Evolutionary conservation across 2,888 invertebrate species (phyloP).

Genomic region (Ophraella communa): DNA sequence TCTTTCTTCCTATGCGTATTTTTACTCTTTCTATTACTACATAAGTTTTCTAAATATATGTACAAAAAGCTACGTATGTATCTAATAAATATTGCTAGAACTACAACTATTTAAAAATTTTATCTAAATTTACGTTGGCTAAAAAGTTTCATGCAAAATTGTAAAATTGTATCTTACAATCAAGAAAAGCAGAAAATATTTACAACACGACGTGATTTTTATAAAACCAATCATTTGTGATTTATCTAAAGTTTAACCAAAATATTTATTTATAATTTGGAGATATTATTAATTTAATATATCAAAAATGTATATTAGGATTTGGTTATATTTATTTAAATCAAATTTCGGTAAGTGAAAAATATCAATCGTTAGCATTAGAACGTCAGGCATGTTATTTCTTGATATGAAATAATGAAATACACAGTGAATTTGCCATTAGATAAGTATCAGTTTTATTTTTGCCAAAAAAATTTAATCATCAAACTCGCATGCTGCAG

Average conservation of each 20-base stretch:
- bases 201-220: too few relatives aligned
- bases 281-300: too few relatives aligned
- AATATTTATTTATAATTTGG: too few relatives aligned
- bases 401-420: constrained; percentile 17
- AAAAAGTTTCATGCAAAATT: background rate
- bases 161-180: background rate
- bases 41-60: background rate
- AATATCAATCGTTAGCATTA: background rate
- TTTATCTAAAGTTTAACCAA: too few relatives aligned
- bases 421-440: background rate
- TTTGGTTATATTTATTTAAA: background rate
- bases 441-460: background rate
- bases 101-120: background rate
- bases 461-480: too few relatives aligned
- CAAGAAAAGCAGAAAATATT: background rate
- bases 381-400: constrained; percentile 20
- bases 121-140: too few relatives aligned
- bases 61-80: background rate
- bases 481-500: too few relatives aligned
- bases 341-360: background rate
- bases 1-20: too few relatives aligned
- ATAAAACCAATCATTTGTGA: too few relatives aligned
- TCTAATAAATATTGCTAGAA: background rate
- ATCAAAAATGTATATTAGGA: too few relatives aligned
- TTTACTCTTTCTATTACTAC: background rate